A percentile compares a stretch with the other conserved stretches of the same genome.
These are phyloP conservation scores for Diabrotica balteata DNA, from an alignment of 2,888 invertebrate genomes.

Conservation along the genomic window DNA sequence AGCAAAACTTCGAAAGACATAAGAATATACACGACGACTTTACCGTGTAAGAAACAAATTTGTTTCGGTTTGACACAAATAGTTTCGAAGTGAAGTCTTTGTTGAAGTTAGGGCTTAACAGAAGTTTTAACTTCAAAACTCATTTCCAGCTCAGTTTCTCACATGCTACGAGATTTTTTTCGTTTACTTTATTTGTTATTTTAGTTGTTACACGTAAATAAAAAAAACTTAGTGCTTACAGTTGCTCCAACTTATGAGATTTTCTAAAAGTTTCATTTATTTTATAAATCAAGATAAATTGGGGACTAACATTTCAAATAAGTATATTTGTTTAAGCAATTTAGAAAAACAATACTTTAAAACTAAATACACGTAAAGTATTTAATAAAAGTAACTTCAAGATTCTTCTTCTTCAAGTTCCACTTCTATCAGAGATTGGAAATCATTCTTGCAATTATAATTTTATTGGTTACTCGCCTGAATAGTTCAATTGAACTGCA, in stretches of 20 bases:
- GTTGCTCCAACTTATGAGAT: not conserved
- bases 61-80: slow-evolving; percentile 29
- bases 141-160: slow-evolving; percentile 22
- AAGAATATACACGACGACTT: slow-evolving; percentile 14
- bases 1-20: slow-evolving; percentile 11
- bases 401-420: too few relatives aligned
- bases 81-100: slow-evolving; percentile 24
- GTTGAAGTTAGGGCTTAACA: slow-evolving; percentile 18
- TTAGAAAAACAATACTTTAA: too few relatives aligned
- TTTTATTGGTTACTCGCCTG: too few relatives aligned
- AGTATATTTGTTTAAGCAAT: too few relatives aligned
- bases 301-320: too few relatives aligned
- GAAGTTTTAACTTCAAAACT: slow-evolving; percentile 24
- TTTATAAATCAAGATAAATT: too few relatives aligned
- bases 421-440: too few relatives aligned
- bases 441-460: too few relatives aligned
- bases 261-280: too few relatives aligned
- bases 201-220: slow-evolving; percentile 9
- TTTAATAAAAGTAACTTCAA: too few relatives aligned
- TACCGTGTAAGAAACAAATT: slow-evolving; percentile 28
- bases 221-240: not conserved
- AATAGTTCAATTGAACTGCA: too few relatives aligned
- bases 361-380: too few relatives aligned
- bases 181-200: not conserved
- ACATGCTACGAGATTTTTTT: slow-evolving; percentile 5